Base-by-base conservation (phyloP, 2,797 vertebrate species). In the Smutsia gigantea region DNA sequence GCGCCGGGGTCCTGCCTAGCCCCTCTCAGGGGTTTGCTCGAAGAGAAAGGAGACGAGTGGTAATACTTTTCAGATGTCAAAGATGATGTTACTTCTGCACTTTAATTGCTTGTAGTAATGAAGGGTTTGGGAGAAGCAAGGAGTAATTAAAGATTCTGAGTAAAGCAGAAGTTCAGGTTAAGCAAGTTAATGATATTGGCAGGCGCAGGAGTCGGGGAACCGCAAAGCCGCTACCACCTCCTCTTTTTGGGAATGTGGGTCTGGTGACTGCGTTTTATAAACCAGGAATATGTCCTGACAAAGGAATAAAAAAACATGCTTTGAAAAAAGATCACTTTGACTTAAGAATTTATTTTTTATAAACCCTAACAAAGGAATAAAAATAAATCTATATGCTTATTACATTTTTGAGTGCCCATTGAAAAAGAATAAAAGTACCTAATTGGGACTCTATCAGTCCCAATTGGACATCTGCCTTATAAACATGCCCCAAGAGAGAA, bases 101-200 rank as follows among this genome's bases (percentile, higher is more conserved):
- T 83, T 17, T 53, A 91, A 98, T 90, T 98, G 93, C 98, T 98
- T 10, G 0, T 0, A 0, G 97, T 96, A 97, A 97, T 92, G 94
- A 94, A 92, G 46, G 95, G 97, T 95, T 95, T 94, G 90, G 51
- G 13, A 83, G 29, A 3, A 94, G 82, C 37, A 71, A 57, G 85
- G 90, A 84, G 84, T 95, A 93, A 93, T 92, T 97, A 19, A 0
- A 75, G 46, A 75, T 84, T 59, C 19, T 34, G 78, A 82, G 87
- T 7, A 2, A n/a, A 87, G 79, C 5, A 96, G 96, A 97, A 97
- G 78, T 78, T 85, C 93, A 68, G 13, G 0, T 95, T 94, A 90
- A 90, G 85, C 90, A 61, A 85, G 81, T 93, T 93, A 93, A 95
- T 93, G 59, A 94, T 59, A 85, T 83, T 87, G 96, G 88, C 94